Evolutionary conservation across 2,888 invertebrate species (phyloP), one percentile per base, ranked within the genome.

Genomic region (Drosophila eohydei): DNA sequence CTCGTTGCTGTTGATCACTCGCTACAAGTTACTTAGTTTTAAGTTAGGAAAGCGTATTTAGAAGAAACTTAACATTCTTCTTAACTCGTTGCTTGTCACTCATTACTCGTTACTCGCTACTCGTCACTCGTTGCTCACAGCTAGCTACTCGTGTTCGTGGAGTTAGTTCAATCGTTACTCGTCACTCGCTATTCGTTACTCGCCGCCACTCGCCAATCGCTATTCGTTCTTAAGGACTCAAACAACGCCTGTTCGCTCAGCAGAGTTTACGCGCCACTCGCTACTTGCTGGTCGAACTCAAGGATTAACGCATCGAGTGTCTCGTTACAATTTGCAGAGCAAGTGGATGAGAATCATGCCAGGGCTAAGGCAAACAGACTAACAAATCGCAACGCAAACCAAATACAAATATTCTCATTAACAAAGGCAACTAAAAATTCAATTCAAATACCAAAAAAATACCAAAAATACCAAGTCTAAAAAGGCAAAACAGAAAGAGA

Each of bases 271-370:
- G 48, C 48, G n/a, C n/a, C n/a, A n/a, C n/a, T n/a, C n/a, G 56
- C 41, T 14, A 50, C 43, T 41, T 30, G 41, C 38, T 28, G 38
- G 1, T 55, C 50, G 30, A 30, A 9, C 38, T 12, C 9, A 44
- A 32, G 44, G 16, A 41, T 28, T 60, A 40, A 69, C 16, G 36
- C 50, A 63, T 16, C 52, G 14, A 44, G 40, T 48, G 5, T n/a
- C 36, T 21, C 12, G 41, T 26, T 64, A 12, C 38, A 16, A 38
- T 55, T 58, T 26, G 16, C 71, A 77, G 74, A 60, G 58, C 70
- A 70, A 71, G 78, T 61, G 66, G 61, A 74, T 62, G 41, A 43
- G 73, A 64, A 79, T 56, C 50, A 81, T 81, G 87, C 76, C 71
- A 68, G 70, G 41, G 30, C 69, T 62, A 89, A 74, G 74, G 70